A percentile compares a stretch with the other conserved stretches of the same genome.
Conservation (phyloP, 2,113 vertebrate genomes). For the Puntigrus tetrazona region DNA sequence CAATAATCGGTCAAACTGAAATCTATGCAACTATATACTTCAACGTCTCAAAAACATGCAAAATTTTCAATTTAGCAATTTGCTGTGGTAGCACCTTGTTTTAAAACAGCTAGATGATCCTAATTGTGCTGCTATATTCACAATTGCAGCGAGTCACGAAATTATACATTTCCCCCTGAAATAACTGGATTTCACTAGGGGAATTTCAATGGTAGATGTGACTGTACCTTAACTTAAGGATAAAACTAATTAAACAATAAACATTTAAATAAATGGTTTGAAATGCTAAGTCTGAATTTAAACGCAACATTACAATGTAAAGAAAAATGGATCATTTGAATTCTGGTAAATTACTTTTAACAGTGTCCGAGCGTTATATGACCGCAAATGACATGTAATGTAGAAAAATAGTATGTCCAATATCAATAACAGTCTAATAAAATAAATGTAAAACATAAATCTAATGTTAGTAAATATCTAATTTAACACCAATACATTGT, state of each 20-base stretch:
- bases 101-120: background rate
- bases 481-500: background rate
- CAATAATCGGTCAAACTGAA: background rate
- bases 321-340: too few relatives aligned
- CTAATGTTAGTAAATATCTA: background rate
- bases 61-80: background rate
- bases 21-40: background rate
- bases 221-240: too few relatives aligned
- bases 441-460: background rate
- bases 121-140: background rate
- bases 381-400: background rate
- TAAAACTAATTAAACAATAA: too few relatives aligned
- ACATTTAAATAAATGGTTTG: too few relatives aligned
- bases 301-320: too few relatives aligned
- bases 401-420: background rate
- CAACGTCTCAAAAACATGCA: background rate
- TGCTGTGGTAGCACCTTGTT: background rate
- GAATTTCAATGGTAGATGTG: too few relatives aligned
- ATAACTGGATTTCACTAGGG: too few relatives aligned
- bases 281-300: too few relatives aligned
- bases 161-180: too few relatives aligned
- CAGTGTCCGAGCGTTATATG: background rate
- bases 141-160: too few relatives aligned
- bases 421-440: background rate
- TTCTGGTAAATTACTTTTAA: too few relatives aligned